Evolutionary conservation across 1,140 invertebrate genomes (phyloP), one percentile per base, ranked within the genome.

Genomic region (Nylanderia fulva): DNA sequence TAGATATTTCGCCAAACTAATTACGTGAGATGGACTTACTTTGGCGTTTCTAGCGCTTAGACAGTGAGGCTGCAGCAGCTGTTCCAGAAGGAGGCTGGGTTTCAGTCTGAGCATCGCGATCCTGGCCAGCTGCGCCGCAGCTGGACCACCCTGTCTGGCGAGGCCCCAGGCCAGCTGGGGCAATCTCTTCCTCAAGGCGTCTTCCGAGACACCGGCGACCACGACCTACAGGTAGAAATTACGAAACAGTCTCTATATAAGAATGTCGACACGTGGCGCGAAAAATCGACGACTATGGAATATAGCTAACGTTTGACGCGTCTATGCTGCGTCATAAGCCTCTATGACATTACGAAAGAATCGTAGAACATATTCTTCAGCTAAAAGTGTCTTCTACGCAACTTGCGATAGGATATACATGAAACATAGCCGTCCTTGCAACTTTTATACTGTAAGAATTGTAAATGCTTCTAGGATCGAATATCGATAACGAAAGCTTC

Each of bases 91-190:
- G 33, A 95, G 93, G 77, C 96, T 95, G 5, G 97, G 96, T 42
- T 95, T 95, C 36, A 96, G 94, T n/a, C 95, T 93, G 66, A 96
- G 95, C 96, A 97, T 97, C 56, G 97, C 92, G 13, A 96, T 94
- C 76, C 96, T 96, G 8, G 96, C 95, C 8, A 96, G 93, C 21
- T 95, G 93, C 29, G 96, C 95, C 3, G 96, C 95, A 24, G 95
- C 95, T 0, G 96, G 94, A 29, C 95, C 95, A 66, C 96, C 95
- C 91, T 96, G 95, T 93, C 96, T 94, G 89, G 96, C 95, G 90
- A 96, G 87, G 39, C 95, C 95, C 83, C 95, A 94, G 69, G 96
- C 95, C 56, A 96, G 92, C 84, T 96, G 95, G 1, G 94, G 92
- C 0, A 96, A 91, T 54, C 92, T 92, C 27, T 90, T 84, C 83